Evolutionary conservation across 2,888 invertebrate genomes (phyloP).

Genomic region (Morpho helenor): DNA sequence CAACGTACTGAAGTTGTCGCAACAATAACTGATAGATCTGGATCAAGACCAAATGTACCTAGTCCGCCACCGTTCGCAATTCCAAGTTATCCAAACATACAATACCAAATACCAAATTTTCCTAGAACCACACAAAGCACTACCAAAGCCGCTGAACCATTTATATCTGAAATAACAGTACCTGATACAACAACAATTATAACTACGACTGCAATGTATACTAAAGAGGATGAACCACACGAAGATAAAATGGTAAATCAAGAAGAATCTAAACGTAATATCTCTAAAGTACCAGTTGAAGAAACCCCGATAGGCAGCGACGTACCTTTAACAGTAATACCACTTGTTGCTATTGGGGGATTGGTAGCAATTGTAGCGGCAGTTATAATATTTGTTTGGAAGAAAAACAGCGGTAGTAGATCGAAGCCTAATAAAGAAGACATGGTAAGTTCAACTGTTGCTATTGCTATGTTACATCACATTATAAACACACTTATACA

Average conservation of each 20-base stretch:
- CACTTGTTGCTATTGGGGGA: constrained; percentile 84
- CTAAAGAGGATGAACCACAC: constrained; percentile 42
- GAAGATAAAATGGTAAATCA: constrained; percentile 35
- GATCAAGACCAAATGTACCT: constrained; percentile 44
- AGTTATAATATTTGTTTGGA: constrained; percentile 84
- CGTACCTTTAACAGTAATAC: constrained; percentile 82
- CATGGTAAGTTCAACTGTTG: constrained; percentile 76
- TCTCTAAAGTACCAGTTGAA: constrained; percentile 44
- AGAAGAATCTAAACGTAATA: constrained; percentile 44
- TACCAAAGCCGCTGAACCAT: constrained; percentile 51
- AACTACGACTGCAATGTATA: constrained; percentile 43
- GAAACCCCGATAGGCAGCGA: constrained; percentile 62
- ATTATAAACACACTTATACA: too few relatives aligned
- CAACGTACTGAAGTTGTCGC: constrained; percentile 64
- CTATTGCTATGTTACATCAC: too few relatives aligned
- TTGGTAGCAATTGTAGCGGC: constrained; percentile 84
- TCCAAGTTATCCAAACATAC: constrained; percentile 36
- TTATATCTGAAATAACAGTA: constrained; percentile 46
- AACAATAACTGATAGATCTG: constrained; percentile 54
- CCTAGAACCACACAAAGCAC: constrained; percentile 43
- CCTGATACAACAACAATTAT: constrained; percentile 52
- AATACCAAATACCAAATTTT: constrained; percentile 37
- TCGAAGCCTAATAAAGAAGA: constrained; percentile 86
- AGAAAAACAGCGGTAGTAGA: constrained; percentile 82
- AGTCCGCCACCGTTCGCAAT: constrained; percentile 49